Conservation (phyloP, 2,113 vertebrate genomes). For the Elephantulus edwardii region DNA sequence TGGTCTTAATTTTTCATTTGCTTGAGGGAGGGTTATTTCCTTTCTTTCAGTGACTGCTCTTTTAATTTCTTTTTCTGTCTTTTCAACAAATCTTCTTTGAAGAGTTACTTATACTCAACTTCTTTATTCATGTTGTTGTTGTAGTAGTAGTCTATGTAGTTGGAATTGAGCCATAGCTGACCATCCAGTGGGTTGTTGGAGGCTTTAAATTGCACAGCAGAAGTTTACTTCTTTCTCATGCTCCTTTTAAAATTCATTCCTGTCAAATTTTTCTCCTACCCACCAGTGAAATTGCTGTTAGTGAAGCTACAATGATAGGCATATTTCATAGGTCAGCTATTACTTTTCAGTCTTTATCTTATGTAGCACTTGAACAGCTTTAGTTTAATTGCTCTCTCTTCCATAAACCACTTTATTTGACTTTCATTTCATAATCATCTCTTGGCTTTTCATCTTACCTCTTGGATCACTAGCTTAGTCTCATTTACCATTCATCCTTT, state of each 20-base stretch:
- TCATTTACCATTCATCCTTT: background rate
- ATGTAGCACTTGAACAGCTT: background rate
- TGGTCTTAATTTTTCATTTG: background rate
- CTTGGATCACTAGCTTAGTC: background rate
- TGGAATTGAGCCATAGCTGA: too few species aligned
- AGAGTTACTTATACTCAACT: background rate
- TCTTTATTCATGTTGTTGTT: background rate
- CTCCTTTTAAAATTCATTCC: background rate
- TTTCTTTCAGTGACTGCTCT: background rate
- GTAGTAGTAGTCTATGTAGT: too few species aligned
- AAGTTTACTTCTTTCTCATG: too few species aligned
- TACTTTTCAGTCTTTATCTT: background rate
- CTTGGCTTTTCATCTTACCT: background rate
- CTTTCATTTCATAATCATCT: background rate
- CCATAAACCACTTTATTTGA: background rate
- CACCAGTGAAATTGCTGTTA: background rate
- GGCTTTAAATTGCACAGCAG: too few species aligned
- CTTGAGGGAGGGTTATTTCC: background rate
- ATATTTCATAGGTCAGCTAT: fast-evolving
- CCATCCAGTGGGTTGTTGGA: too few species aligned
- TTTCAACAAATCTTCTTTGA: background rate
- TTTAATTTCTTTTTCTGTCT: background rate
- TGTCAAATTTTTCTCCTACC: background rate
- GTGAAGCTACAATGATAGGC: too few species aligned
- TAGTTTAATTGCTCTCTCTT: background rate